Conservation (phyloP, 2,888 invertebrate genomes). For the Scotopteryx bipunctaria region DNA sequence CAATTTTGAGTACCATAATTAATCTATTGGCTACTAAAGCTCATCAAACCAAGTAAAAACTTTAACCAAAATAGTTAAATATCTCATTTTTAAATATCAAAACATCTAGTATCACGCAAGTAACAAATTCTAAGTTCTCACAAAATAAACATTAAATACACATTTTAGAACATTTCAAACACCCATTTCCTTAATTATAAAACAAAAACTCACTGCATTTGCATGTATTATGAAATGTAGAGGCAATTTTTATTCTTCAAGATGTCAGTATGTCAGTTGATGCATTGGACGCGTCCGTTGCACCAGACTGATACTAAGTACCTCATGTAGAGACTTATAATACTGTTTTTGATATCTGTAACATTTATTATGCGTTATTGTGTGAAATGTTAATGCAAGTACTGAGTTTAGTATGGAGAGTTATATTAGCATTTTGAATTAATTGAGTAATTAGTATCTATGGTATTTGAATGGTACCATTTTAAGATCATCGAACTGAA, state of each 20-base stretch:
- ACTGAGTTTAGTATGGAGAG: constrained; percentile 14
- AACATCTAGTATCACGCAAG: too few species aligned
- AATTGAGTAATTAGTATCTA: neutral
- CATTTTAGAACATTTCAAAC: constrained; percentile 16
- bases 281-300: constrained; percentile 66
- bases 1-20: too few species aligned
- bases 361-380: constrained; percentile 41
- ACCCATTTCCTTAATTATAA: constrained; percentile 31
- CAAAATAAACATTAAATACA: neutral
- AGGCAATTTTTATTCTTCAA: constrained; percentile 65
- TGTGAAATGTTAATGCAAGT: constrained; percentile 35
- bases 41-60: too few species aligned
- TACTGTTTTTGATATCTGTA: constrained; percentile 49
- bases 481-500: too few species aligned
- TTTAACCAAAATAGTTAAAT: too few species aligned
- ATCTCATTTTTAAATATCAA: too few species aligned
- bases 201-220: constrained; percentile 29
- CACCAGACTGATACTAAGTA: constrained; percentile 66
- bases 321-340: constrained; percentile 57
- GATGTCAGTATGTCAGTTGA: constrained; percentile 60
- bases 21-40: too few species aligned
- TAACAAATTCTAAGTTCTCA: neutral
- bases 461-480: too few species aligned
- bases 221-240: constrained; percentile 32
- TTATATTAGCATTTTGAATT: neutral